Evolutionary conservation across 2,113 vertebrate genomes (phyloP).

Genomic region (Beaufortia kweichowensis): DNA sequence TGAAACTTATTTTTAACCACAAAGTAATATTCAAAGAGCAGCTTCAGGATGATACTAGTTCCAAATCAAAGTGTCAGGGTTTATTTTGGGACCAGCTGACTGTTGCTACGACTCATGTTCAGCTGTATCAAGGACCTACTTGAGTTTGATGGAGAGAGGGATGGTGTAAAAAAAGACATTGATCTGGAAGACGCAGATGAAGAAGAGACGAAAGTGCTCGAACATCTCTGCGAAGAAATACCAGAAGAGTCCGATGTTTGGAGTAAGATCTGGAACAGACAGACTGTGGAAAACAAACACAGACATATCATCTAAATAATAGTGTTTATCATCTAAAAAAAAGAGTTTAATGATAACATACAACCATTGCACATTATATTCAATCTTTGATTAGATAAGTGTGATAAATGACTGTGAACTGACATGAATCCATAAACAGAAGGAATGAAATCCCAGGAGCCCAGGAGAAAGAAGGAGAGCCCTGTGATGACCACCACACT

Average conservation of each 20-base stretch:
- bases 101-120: too few species aligned
- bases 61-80: too few species aligned
- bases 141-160: slow-evolving; percentile 93
- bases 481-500: slow-evolving; percentile 85
- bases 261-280: slow-evolving; percentile 94
- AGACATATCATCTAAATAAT: neutral
- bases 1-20: too few species aligned
- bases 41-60: too few species aligned
- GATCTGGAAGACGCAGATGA: slow-evolving; percentile 98
- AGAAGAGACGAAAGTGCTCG: slow-evolving; percentile 97
- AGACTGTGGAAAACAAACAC: slow-evolving; percentile 76
- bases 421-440: slow-evolving; percentile 98
- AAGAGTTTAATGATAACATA: neutral
- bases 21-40: too few species aligned
- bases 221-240: slow-evolving; percentile 99
- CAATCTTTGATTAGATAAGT: too few species aligned
- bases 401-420: slow-evolving; percentile 62
- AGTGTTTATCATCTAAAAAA: neutral
- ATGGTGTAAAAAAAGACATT: slow-evolving; percentile 97
- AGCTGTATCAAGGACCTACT: slow-evolving; percentile 75
- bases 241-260: slow-evolving; percentile 98
- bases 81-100: too few species aligned
- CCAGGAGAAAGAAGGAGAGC: slow-evolving; percentile 96
- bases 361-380: neutral
- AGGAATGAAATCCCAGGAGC: slow-evolving; percentile 94